Conservation (phyloP, 1,140 invertebrate genomes). For the Cylas formicarius region DNA sequence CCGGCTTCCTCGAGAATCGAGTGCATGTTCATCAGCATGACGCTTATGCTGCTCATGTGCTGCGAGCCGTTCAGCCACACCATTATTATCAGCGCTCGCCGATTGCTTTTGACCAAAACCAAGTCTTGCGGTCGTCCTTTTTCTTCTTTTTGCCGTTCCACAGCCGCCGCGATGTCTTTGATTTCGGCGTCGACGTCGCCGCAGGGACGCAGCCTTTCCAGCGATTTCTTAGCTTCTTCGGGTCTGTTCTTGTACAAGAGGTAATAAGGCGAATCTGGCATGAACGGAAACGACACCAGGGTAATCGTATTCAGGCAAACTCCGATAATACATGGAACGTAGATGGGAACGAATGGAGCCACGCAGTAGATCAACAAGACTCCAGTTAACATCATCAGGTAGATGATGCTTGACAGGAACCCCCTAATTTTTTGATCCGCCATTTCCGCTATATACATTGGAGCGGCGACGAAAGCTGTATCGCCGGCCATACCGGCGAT, state of each 20-base stretch:
- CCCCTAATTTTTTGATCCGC: slow-evolving; percentile 37
- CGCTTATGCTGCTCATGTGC: slow-evolving; percentile 46
- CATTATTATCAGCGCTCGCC: slow-evolving; percentile 33
- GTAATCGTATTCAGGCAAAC: slow-evolving; percentile 15
- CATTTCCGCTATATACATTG: slow-evolving; percentile 39
- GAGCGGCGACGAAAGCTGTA: slow-evolving; percentile 34
- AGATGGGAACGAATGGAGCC: slow-evolving; percentile 30
- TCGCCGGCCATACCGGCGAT: slow-evolving; percentile 31
- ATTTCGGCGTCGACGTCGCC: slow-evolving; percentile 41
- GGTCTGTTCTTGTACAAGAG: slow-evolving; percentile 32
- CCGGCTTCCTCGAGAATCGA: slow-evolving; percentile 43
- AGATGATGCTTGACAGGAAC: slow-evolving; percentile 32
- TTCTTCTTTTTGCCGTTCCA: slow-evolving; percentile 30
- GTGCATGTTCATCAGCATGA: slow-evolving; percentile 51
- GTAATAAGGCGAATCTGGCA: slow-evolving; percentile 34
- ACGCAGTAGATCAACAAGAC: slow-evolving; percentile 31
- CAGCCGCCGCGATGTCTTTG: slow-evolving; percentile 38
- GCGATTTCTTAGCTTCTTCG: slow-evolving; percentile 44
- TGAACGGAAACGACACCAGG: slow-evolving; percentile 24
- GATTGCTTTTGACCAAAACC: slow-evolving; percentile 27
- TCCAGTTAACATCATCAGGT: slow-evolving; percentile 35
- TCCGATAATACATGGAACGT: slow-evolving; percentile 30
- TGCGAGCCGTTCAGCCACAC: slow-evolving; percentile 50
- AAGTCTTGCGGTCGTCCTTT: slow-evolving; percentile 29
- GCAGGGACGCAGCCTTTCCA: slow-evolving; percentile 48